A percentile compares a stretch with the other conserved stretches of the same genome.
Conservation (phyloP, 2,888 invertebrate species). For the Idaea dimidiata region DNA sequence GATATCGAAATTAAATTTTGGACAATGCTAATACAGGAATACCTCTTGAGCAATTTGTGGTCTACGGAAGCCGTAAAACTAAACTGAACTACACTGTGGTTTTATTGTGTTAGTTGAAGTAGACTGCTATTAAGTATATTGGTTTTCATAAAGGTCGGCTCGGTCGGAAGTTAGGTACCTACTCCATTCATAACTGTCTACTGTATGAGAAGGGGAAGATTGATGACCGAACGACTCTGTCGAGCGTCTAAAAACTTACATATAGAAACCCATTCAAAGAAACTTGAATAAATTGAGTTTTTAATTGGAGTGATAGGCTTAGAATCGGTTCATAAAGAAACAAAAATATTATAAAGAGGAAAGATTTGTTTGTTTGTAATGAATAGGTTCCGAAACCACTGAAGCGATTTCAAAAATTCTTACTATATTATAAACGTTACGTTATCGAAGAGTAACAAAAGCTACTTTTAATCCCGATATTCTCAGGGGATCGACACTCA, state of each 20-base stretch:
- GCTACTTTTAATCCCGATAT: too few relatives aligned
- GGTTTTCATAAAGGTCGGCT: neutral
- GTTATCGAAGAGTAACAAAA: too few relatives aligned
- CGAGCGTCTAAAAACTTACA: neutral
- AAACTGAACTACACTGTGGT: neutral
- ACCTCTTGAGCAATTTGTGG: neutral
- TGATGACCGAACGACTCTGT: neutral
- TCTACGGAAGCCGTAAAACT: neutral
- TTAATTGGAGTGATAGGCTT: neutral
- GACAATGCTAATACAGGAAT: too few relatives aligned
- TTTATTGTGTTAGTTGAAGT: neutral
- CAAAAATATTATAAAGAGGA: too few relatives aligned
- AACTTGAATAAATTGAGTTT: neutral
- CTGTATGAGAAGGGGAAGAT: neutral
- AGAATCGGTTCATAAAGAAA: neutral
- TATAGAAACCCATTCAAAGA: neutral
- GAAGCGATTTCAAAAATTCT: too few relatives aligned
- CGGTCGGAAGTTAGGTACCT: neutral
- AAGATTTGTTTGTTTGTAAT: too few relatives aligned
- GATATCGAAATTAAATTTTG: too few relatives aligned
- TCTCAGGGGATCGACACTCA: too few relatives aligned
- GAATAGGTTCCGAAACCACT: too few relatives aligned
- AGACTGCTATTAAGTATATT: neutral
- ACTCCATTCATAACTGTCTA: neutral
- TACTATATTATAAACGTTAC: too few relatives aligned